Percentiles rank a stretch among this genome's conserved stretches.
Evolutionary conservation across 2,888 invertebrate genomes (phyloP).

Genomic region (Cerastoderma edule): DNA sequence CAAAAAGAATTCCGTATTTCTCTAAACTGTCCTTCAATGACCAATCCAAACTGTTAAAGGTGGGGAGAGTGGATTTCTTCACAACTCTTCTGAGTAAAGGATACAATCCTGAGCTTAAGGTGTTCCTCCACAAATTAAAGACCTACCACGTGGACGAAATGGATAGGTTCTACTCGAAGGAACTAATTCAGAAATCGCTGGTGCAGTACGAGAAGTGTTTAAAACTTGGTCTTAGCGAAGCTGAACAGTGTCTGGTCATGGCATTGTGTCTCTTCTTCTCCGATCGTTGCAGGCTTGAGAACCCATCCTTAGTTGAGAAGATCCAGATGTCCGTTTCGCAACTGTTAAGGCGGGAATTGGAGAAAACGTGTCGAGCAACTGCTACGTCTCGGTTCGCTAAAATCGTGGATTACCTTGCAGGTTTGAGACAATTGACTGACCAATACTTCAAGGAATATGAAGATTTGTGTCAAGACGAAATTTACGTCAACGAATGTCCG

Average conservation of each 20-base stretch:
- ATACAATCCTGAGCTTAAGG: conserved; percentile 7
- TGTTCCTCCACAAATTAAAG: conserved; percentile 26
- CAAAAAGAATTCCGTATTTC: conserved; percentile 56
- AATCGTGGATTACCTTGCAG: conserved; percentile 41
- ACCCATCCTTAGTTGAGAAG: conserved; percentile 38
- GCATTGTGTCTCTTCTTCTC: conserved; percentile 38
- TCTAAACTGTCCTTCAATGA: conserved; percentile 41
- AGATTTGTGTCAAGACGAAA: conserved; percentile 47
- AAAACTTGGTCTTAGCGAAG: conserved; percentile 29
- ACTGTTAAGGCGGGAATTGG: conserved; percentile 28
- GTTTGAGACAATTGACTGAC: conserved; percentile 39
- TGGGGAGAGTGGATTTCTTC: conserved; percentile 44
- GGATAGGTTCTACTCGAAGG: conserved; percentile 40
- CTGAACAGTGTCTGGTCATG: conserved; percentile 42
- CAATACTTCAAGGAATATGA: conserved; percentile 50
- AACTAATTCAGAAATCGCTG: conserved; percentile 8
- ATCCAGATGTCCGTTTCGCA: conserved; percentile 48
- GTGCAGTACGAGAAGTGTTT: conserved; percentile 33
- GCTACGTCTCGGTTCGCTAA: conserved; percentile 40
- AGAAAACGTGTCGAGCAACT: not conserved
- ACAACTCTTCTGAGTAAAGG: conserved; percentile 39
- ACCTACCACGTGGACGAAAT: conserved; percentile 46
- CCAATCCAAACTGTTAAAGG: conserved; percentile 49
- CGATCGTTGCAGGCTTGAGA: conserved; percentile 48
- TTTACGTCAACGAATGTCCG: conserved; percentile 47